Base-by-base conservation (phyloP, 2,113 vertebrate species). In the Mystacornis crossleyi region DNA sequence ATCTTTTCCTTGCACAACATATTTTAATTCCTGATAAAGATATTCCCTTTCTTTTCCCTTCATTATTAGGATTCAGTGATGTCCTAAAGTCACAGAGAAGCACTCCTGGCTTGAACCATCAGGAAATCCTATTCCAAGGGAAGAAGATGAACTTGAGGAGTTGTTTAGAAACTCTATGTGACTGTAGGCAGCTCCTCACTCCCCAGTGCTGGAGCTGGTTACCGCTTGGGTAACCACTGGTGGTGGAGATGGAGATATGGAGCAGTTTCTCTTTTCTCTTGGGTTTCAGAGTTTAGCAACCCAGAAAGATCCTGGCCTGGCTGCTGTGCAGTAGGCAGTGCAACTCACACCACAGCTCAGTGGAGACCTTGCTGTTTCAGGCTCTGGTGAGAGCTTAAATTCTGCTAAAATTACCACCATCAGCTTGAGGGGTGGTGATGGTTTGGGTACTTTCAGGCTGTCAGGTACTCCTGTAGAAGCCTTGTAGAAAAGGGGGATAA, bases 201-300 rank as follows among this genome's bases (percentile, higher is more conserved):
- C 26, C 16, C 18, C 0, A 0, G 5, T 18, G 23, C 48, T 57
- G 7, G 4, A 2, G 1, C 5, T 73, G 6, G 10, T 31, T 36
- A 9, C 54, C 29, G 2, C 7, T 66, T 15, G 31, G 31, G 10
- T 53, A 75, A 75, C 7, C 3, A 10, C 23, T 38, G 25, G 3
- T 36, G 23, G 5, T 54, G 17, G 28, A 84, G 12, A 7, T 2
- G 60, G 40, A 85, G 4, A 61, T 60, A 14, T 7, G 20, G 65
- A 64, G 12, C 1, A 53, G 5, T n/a, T 34, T 71, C 7, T 31
- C 6, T 54, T 79, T 88, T 60, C 5, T 12, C 18, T 60, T 43
- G 50, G 5, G 16, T 60, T 75, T 88, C 12, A 10, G 18, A 48
- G 55, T 48, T 64, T 42, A 64, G 23, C 23, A 60, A 24, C 18